These are phyloP conservation scores for Nerophis lumbriciformis DNA, from an alignment of 2,113 vertebrate genomes.

Conservation along the genomic window DNA sequence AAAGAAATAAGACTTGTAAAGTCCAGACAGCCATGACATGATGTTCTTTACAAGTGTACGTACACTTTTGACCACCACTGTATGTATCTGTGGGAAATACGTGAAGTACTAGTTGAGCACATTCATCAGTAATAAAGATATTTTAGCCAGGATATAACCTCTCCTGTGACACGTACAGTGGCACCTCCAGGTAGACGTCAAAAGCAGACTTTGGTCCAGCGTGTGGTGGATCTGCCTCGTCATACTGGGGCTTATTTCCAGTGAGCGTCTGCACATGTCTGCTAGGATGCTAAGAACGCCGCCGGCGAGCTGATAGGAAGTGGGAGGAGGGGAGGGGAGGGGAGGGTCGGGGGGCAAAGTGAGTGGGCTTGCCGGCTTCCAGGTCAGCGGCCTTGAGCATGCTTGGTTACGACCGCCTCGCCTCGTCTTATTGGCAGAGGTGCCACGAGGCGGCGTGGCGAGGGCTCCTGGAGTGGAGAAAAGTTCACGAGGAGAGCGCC, in stretches of 20 bases:
- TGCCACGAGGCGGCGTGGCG: slow-evolving; percentile 58
- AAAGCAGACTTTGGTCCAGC: no score
- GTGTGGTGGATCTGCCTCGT: slow-evolving; percentile 37
- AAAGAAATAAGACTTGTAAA: no score
- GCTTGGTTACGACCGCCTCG: slow-evolving; percentile 70
- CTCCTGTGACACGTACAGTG: no score
- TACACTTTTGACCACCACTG: no score
- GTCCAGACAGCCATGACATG: no score
- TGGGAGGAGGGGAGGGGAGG: not conserved
- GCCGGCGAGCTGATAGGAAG: slow-evolving; percentile 32
- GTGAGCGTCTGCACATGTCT: slow-evolving; percentile 18
- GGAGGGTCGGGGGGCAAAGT: slow-evolving; percentile 26
- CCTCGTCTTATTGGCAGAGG: slow-evolving; percentile 66
- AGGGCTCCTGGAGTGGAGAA: slow-evolving; percentile 41
- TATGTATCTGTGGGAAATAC: no score
- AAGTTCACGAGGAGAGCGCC: slow-evolving; percentile 58
- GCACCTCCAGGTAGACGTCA: no score
- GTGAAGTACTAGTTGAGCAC: no score
- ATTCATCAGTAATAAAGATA: no score
- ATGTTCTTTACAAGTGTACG: no score
- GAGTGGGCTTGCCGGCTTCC: slow-evolving; percentile 70
- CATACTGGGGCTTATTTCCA: slow-evolving; percentile 48
- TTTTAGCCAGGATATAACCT: no score
- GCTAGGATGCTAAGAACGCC: slow-evolving; percentile 44
- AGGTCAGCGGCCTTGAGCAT: slow-evolving; percentile 75